Conservation (phyloP, 2,888 invertebrate species). For the Digitonthophagus gazella region DNA sequence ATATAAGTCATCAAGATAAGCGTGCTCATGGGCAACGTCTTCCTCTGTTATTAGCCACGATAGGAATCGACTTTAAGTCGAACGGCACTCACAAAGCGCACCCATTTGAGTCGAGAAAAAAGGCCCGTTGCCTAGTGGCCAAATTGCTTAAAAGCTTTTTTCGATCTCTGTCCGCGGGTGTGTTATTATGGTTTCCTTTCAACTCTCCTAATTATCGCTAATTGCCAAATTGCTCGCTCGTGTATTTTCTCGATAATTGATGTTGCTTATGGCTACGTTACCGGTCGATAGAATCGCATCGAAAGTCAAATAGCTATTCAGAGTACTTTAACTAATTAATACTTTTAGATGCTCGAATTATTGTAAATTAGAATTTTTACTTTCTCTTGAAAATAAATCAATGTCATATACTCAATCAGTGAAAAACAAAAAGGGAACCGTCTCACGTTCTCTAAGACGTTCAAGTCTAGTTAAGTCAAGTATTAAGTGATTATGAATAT, state of each 20-base stretch:
- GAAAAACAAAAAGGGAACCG: not conserved
- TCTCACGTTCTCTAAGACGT: no score
- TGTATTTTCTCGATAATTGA: conserved; percentile 21
- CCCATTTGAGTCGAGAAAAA: conserved; percentile 11
- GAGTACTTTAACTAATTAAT: conserved; percentile 5
- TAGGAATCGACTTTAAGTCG: not conserved
- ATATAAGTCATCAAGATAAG: not conserved
- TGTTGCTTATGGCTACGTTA: conserved; percentile 35
- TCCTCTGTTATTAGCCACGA: not conserved
- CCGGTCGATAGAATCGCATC: conserved; percentile 21
- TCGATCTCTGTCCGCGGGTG: conserved; percentile 1
- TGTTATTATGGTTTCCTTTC: conserved; percentile 7
- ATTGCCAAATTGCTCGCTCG: not conserved
- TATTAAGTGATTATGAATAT: not conserved
- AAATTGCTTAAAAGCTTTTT: conserved; percentile 28
- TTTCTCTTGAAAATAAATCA: not conserved
- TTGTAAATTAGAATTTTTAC: not conserved
- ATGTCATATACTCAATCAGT: not conserved
- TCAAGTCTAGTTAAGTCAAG: not conserved
- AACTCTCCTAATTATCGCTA: not conserved
- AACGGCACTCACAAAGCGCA: not conserved
- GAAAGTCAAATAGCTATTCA: not conserved
- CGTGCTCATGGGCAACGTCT: not conserved
- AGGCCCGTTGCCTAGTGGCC: conserved; percentile 22
- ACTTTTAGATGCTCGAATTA: not conserved